phyloP scores from a whole-genome alignment of 92 coral and sea anemone genomes.

The Zoanthus solanderi region DNA sequence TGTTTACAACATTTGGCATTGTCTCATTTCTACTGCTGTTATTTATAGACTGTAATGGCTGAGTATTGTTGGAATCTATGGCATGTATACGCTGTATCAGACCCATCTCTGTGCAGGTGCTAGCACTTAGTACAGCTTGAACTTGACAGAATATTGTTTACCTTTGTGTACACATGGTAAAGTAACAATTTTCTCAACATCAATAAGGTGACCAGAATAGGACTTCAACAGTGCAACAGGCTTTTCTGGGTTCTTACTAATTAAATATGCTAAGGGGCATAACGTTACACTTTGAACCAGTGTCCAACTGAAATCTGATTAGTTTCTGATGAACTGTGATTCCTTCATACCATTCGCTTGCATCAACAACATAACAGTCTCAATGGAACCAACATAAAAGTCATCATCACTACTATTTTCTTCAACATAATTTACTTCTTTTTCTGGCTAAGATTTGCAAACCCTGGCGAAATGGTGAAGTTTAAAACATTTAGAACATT shows the following conservation, averaged over 20 bases:
- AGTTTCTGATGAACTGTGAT: conserved; percentile 25
- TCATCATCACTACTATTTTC: conserved; percentile 35
- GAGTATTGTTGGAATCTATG: neutral
- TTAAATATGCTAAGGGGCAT: neutral
- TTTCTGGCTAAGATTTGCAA: conserved; percentile 36
- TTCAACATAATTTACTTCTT: conserved; percentile 16
- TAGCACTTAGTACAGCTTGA: conserved; percentile 61
- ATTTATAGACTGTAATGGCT: neutral
- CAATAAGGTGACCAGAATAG: conserved; percentile 49
- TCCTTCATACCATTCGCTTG: conserved; percentile 45
- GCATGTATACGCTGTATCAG: conserved; percentile 43
- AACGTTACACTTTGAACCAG: conserved; percentile 44
- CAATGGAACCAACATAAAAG: conserved; percentile 31
- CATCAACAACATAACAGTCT: neutral
- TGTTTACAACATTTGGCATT: neutral
- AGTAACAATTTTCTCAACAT: neutral
- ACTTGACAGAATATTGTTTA: conserved; percentile 40
- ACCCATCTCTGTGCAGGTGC: conserved; percentile 53
- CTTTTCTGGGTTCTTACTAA: neutral
- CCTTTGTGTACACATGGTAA: conserved; percentile 60
- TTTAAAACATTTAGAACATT: neutral
- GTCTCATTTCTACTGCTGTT: neutral
- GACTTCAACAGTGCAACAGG: conserved; percentile 41
- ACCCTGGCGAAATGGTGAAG: conserved; percentile 43
- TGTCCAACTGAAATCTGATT: conserved; percentile 34